A percentile compares a stretch with the other conserved stretches of the same genome.
phyloP scores from a whole-genome alignment of 2,113 vertebrate species.

The Salvelinus namaycush region DNA sequence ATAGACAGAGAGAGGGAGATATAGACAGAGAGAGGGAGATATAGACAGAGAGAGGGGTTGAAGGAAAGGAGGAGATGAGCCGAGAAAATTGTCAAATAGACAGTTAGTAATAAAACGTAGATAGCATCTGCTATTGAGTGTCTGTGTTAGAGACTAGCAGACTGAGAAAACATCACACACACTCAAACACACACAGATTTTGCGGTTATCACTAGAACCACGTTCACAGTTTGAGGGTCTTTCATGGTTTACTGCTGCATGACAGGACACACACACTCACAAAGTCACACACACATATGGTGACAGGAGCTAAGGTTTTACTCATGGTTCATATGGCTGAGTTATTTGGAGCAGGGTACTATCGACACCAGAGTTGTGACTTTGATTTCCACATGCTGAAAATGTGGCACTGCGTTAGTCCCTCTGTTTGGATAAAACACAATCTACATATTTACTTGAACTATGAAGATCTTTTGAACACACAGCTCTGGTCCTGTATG shows the following conservation, averaged over 20 bases:
- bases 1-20: no score
- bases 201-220: conserved; percentile 5
- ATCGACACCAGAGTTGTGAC: no score
- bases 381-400: no score
- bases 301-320: conserved; percentile 22
- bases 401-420: no score
- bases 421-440: no score
- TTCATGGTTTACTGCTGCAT: background rate
- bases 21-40: background rate
- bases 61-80: background rate
- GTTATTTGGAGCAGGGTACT: no score
- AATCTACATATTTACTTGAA: no score
- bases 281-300: conserved; percentile 8
- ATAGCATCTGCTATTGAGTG: conserved; percentile 53
- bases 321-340: background rate
- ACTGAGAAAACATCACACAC: conserved; percentile 26
- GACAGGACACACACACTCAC: conserved; percentile 1
- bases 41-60: background rate
- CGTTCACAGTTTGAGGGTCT: background rate
- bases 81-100: conserved; percentile 22
- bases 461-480: no score
- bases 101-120: conserved; percentile 32
- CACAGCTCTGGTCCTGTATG: no score
- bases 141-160: conserved; percentile 31
- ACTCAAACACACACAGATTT: background rate